Evolutionary conservation across 2,888 invertebrate genomes (phyloP).

Genomic region (Hydrotaea diabolus): DNA sequence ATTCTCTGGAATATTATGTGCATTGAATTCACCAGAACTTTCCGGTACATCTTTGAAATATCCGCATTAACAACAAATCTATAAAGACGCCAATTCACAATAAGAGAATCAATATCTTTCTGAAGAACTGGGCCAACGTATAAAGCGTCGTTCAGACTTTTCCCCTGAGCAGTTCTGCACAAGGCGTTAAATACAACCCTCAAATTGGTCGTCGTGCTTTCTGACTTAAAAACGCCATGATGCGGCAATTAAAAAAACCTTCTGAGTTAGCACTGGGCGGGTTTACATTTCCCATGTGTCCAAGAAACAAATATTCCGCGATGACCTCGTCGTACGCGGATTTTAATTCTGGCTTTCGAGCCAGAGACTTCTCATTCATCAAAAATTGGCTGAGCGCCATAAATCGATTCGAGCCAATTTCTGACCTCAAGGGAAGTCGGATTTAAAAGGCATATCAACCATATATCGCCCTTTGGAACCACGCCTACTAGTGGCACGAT

Average conservation of each 20-base stretch:
- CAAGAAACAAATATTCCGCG: conserved; percentile 10
- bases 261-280: not conserved
- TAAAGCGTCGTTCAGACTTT: conserved; percentile 16
- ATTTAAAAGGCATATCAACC: conserved; percentile 4
- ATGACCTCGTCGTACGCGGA: conserved; percentile 1
- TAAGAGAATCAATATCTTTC: not conserved
- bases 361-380: conserved; percentile 15
- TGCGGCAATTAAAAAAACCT: conserved; percentile 3
- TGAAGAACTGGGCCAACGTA: no score
- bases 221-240: not conserved
- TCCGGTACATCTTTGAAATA: not conserved
- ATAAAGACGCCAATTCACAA: not conserved
- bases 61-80: not conserved
- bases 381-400: conserved; percentile 1
- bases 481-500: not conserved
- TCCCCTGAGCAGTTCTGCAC: not conserved
- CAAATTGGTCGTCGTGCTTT: conserved; percentile 18
- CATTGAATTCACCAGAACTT: not conserved
- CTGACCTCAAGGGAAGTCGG: not conserved
- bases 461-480: not conserved
- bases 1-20: not conserved
- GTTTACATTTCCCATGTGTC: conserved; percentile 20
- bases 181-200: not conserved
- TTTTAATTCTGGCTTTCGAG: conserved; percentile 5
- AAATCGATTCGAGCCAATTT: not conserved